Evolutionary conservation across 2,797 vertebrate genomes (phyloP), one percentile per base, ranked within the genome.

Genomic region (Chelon auratus): DNA sequence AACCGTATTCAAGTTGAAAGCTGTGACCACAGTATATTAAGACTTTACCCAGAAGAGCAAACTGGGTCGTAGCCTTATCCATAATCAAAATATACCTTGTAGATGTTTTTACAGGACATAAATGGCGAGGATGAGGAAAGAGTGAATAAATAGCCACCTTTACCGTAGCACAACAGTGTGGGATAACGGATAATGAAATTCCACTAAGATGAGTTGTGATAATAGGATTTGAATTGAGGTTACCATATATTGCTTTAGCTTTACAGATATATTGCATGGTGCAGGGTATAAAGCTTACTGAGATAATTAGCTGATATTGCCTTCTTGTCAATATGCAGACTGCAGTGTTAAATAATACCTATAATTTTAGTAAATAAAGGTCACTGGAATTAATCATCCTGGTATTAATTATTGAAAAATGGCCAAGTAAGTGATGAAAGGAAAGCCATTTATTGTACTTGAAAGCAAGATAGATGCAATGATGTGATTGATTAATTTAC

Each of bases 401-500:
- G 58, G 15, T 82, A 78, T 83, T 89, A 85, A 85, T 92, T 91
- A 88, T 82, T 90, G 82, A 86, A 75, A 85, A 84, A 86, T 79
- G 68, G 84, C 87, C 87, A 89, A 92, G 83, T 80, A 81, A 75
- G 71, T 62, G 69, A 85, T 87, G 89, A 88, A 87, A 87, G 68
- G 83, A 86, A 91, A 90, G 58, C 76, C 78, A 86, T 91, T 90
- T 77, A 89, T 92, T 93, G 89, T 87, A 83, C 88, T 89, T 86
- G 83, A 91, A 89, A 90, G 87, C 72, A 81, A 89, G 88, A 89
- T 81, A 80, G 82, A 87, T 87, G 74, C 77, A 74, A 81, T 78
- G 92, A 90, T 89, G 87, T 79, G 75, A 78, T 77, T 88, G 92
- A 93, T 93, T 89, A 90, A 93, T 94, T 93, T 90, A 90, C 92